Evolutionary conservation across 2,113 vertebrate species (phyloP), one percentile per base, ranked within the genome.

Genomic region (Diphyllodes magnificus): DNA sequence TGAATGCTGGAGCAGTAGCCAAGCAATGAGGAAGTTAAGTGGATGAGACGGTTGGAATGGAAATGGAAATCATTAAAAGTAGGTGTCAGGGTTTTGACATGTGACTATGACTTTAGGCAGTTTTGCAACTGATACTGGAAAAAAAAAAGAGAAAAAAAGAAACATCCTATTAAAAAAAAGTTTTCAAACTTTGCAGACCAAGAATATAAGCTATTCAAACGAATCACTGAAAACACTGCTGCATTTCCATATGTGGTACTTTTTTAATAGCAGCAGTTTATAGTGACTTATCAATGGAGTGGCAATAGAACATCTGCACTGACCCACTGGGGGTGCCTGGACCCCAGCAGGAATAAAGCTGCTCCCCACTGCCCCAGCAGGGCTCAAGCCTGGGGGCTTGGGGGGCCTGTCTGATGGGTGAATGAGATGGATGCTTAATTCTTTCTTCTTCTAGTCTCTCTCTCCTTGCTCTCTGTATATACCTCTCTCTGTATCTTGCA

Each of bases 31-130:
- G 65, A 95, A 88, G 56, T 81, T 90, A 60, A 82, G 75, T 78
- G 65, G 63, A 81, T 89, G 45, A 75, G 86, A 51, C 33, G 72
- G 54, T 63, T 92, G 68, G 45, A 84, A 85, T 51, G 65, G 68
- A 89, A 95, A 81, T 2, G 11, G 83, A 78, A 86, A 88, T 92
- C 15, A 77, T 96, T 96, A 96, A 75, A 72, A 49, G 42, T 40
- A 75, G 8, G 40, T 71, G 85, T 84, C 82, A 92, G 65, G 89
- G 68, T 91, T 81, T 73, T 94, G 87, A 90, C 72, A 16, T 59
- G 44, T 85, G 54, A 37, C 57, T 91, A 31, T 63, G 59, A 80
- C 65, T 84, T 76, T 22, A 80, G 51, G 68, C 19, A 68, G 50
- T 79, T 93, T 78, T 86, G 61, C 75, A 84, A 42, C 42, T 39